These are phyloP conservation scores for Drosophila carrolli DNA, from an alignment of 1,140 invertebrate species.

Conservation along the genomic window DNA sequence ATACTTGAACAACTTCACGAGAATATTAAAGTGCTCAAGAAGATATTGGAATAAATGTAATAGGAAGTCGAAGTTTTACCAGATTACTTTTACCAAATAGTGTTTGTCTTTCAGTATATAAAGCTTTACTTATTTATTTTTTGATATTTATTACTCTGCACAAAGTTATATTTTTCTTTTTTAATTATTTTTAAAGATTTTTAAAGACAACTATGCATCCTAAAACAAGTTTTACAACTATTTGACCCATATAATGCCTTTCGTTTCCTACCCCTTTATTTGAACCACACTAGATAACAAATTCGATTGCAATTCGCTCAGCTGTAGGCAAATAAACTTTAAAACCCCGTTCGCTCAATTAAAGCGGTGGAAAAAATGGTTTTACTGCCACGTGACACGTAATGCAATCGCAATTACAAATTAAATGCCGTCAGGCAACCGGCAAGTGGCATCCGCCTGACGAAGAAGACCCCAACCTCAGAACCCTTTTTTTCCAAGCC, in stretches of 20 bases:
- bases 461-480: constrained; percentile 20
- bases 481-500: not conserved
- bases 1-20: not conserved
- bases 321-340: constrained; percentile 26
- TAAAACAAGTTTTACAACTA: too few relatives aligned
- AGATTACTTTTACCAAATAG: too few relatives aligned
- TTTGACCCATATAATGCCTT: not conserved
- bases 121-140: too few relatives aligned
- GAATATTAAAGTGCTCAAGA: constrained; percentile 23
- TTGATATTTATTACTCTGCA: too few relatives aligned
- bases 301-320: constrained; percentile 25
- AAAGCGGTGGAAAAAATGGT: constrained; percentile 34
- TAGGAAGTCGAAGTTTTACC: not conserved
- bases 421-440: constrained; percentile 64
- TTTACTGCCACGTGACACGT: constrained; percentile 57
- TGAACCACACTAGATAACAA: not conserved
- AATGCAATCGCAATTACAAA: constrained; percentile 75
- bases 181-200: too few relatives aligned
- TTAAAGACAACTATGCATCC: too few relatives aligned
- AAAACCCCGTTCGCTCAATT: constrained; percentile 59
- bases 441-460: constrained; percentile 38
- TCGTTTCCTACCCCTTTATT: not conserved
- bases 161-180: too few relatives aligned
- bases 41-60: not conserved
- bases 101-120: too few relatives aligned